phyloP scores from a whole-genome alignment of 23 tunicate species.

The Diplosoma virens region DNA sequence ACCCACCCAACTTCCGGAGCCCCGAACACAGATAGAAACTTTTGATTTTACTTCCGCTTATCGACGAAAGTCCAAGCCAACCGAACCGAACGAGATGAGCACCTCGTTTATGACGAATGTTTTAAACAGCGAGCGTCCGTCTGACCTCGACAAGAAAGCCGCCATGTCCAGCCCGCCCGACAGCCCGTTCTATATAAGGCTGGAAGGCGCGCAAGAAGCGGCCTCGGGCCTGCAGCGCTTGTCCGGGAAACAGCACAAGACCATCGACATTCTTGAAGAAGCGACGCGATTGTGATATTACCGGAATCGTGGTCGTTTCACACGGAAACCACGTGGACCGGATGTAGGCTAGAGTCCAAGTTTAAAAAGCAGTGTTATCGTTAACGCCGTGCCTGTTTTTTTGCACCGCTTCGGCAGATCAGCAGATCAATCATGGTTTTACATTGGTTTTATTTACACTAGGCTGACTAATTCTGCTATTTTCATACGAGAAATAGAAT shows the following conservation, averaged over 20 bases:
- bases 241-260: slow-evolving; percentile 13
- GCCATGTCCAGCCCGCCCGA: neutral
- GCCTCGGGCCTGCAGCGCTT: neutral
- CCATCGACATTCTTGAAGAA: slow-evolving; percentile 7
- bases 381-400: too few species aligned
- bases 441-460: too few species aligned
- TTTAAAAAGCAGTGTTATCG: too few species aligned
- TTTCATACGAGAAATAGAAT: too few species aligned
- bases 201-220: slow-evolving; percentile 6
- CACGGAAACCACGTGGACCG: too few species aligned
- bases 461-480: too few species aligned
- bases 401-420: too few species aligned
- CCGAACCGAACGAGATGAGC: neutral
- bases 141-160: neutral
- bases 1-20: slow-evolving; percentile 12
- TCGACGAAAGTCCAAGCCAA: neutral
- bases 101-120: neutral
- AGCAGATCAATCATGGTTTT: too few species aligned
- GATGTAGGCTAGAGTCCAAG: too few species aligned
- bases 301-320: too few species aligned
- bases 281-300: slow-evolving; percentile 11
- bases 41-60: neutral
- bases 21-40: neutral
- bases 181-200: neutral
- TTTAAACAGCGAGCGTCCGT: slow-evolving; percentile 1